Percentiles rank a stretch among this genome's conserved stretches.
These are phyloP conservation scores for Pseudorasbora parva DNA, from an alignment of 2,113 vertebrate species.

Conservation along the genomic window DNA sequence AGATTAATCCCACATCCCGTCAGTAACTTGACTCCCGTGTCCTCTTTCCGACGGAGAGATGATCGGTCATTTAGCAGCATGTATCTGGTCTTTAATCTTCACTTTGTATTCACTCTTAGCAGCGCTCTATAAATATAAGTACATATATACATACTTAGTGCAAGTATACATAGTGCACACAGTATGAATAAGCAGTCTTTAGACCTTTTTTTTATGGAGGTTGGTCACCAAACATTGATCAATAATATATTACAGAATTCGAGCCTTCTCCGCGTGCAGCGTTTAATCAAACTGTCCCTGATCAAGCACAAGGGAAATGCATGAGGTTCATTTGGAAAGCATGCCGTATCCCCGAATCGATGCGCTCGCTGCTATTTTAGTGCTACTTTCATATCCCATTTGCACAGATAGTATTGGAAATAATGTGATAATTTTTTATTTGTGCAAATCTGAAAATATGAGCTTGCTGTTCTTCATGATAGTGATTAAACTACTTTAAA, in stretches of 20 bases:
- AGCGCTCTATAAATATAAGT: slow-evolving; percentile 55
- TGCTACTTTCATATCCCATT: neutral
- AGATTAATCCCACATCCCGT: slow-evolving; percentile 67
- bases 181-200: slow-evolving; percentile 61
- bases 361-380: neutral
- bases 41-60: slow-evolving; percentile 57
- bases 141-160: slow-evolving; percentile 50
- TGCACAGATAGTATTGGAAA: no score
- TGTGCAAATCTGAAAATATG: neutral
- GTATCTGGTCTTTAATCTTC: slow-evolving; percentile 57
- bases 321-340: slow-evolving; percentile 41
- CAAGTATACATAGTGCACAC: slow-evolving; percentile 61
- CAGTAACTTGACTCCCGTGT: slow-evolving; percentile 53
- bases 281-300: neutral
- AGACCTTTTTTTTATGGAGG: slow-evolving; percentile 55
- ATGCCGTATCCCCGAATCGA: slow-evolving; percentile 25
- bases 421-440: no score
- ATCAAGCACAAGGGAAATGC: slow-evolving; percentile 42
- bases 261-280: no score
- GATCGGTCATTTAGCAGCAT: slow-evolving; percentile 65
- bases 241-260: neutral
- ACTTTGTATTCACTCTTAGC: slow-evolving; percentile 66
- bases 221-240: slow-evolving; percentile 28
- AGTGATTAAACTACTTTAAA: neutral
- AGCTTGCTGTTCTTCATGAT: neutral